These are phyloP conservation scores for Plusia festucae DNA, from an alignment of 2,888 invertebrate genomes.

Conservation along the genomic window DNA sequence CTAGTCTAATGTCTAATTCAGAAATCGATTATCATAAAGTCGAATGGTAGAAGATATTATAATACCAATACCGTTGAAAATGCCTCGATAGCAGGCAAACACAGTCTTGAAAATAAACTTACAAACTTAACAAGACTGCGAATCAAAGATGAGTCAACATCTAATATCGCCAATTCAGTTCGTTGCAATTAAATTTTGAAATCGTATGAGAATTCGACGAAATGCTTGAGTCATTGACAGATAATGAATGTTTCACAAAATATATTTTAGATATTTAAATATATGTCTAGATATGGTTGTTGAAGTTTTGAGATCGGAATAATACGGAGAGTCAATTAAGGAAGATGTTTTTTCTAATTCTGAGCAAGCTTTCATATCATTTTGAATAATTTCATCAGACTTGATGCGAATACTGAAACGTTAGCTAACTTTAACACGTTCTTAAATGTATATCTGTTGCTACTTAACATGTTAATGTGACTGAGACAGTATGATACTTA, in stretches of 20 bases:
- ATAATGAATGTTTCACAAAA: constrained; percentile 27
- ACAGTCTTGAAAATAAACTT: constrained; percentile 11
- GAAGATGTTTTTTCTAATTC: neutral
- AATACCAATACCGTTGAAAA: no score
- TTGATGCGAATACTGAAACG: no score
- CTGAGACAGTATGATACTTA: no score
- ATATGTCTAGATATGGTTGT: constrained; percentile 15
- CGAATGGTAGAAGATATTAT: no score
- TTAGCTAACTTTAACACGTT: no score
- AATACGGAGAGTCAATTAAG: constrained; percentile 8
- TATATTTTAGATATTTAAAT: constrained; percentile 18
- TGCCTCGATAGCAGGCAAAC: constrained; percentile 13
- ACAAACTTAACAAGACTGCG: constrained; percentile 21
- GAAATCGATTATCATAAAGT: no score
- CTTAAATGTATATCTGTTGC: no score
- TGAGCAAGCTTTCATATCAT: neutral
- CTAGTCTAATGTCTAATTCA: no score
- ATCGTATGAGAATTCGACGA: constrained; percentile 51
- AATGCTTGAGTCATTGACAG: constrained; percentile 37
- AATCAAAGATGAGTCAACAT: constrained; percentile 47
- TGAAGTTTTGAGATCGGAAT: neutral
- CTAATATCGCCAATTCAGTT: constrained; percentile 46
- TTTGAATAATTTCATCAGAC: neutral
- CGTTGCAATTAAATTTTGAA: constrained; percentile 59
- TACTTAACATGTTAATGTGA: no score